Percentiles rank a stretch among this genome's conserved stretches.
Evolutionary conservation across 2,888 invertebrate species (phyloP).

Genomic region (Drosophila birchii): DNA sequence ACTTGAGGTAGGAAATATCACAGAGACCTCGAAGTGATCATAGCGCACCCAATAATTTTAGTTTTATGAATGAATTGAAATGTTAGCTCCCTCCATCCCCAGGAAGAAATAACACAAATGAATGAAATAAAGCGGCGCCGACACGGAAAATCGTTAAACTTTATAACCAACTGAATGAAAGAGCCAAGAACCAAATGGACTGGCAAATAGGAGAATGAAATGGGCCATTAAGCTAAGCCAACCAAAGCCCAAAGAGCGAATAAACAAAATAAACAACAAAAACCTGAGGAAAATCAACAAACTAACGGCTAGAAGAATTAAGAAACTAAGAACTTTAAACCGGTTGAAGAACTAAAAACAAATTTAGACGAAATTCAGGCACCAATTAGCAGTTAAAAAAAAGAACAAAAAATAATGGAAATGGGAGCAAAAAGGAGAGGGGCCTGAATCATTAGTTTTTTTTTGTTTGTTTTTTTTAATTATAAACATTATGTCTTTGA

Average conservation of each 20-base stretch:
- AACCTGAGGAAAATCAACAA: slow-evolving; percentile 3
- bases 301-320: slow-evolving; percentile 1
- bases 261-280: not conserved
- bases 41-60: not conserved
- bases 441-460: not conserved
- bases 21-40: not conserved
- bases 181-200: slow-evolving; percentile 5
- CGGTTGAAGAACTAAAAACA: slow-evolving; percentile 3
- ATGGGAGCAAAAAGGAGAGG: slow-evolving; percentile 2
- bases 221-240: slow-evolving; percentile 11
- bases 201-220: slow-evolving; percentile 15
- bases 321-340: slow-evolving; percentile 9
- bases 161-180: not conserved
- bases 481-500: not conserved
- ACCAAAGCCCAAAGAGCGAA: not conserved
- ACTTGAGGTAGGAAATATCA: not conserved
- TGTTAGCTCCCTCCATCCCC: not conserved
- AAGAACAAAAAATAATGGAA: not conserved
- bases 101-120: slow-evolving; percentile 26
- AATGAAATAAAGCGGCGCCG: slow-evolving; percentile 2
- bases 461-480: not conserved
- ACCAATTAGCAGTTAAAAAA: slow-evolving; percentile 25
- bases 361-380: not conserved
- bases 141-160: slow-evolving; percentile 6
- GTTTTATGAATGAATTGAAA: slow-evolving; percentile 9